Conservation (phyloP, 2,888 invertebrate species). For the Mellilla xanthometata region DNA sequence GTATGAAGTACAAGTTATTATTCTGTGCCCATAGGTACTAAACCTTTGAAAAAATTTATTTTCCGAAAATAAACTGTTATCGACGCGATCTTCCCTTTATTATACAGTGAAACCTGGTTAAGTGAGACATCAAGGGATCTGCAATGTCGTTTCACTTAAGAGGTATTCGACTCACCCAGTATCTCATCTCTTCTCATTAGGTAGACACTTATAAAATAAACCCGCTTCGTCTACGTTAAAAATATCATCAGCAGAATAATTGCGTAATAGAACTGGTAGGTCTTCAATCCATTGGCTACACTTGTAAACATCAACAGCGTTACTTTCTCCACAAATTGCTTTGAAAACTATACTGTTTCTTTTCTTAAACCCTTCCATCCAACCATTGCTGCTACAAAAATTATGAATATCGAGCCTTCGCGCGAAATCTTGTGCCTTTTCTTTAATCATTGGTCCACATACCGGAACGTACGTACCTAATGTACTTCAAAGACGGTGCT, state of each 20-base stretch:
- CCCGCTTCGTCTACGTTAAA: constrained; percentile 19
- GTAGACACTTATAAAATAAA: constrained; percentile 17
- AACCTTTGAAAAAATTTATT: too few species aligned
- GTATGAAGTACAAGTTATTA: too few species aligned
- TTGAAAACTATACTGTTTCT: constrained; percentile 11
- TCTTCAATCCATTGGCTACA: constrained; percentile 29
- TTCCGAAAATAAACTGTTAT: too few species aligned
- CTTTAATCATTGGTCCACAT: constrained; percentile 3
- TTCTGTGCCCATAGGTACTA: too few species aligned
- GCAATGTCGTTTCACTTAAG: too few species aligned
- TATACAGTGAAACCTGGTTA: too few species aligned
- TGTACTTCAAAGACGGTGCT: too few species aligned
- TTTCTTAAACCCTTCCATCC: constrained; percentile 32
- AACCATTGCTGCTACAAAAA: constrained; percentile 33
- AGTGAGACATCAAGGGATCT: too few species aligned
- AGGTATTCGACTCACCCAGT: too few species aligned
- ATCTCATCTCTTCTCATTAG: too few species aligned
- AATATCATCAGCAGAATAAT: constrained; percentile 23
- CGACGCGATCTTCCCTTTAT: too few species aligned
- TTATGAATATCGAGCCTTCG: constrained; percentile 29
- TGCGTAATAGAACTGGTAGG: constrained; percentile 24
- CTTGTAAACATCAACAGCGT: constrained; percentile 27
- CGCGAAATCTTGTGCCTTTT: constrained; percentile 28
- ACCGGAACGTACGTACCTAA: background rate
- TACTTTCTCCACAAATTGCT: background rate